Base-by-base conservation (phyloP, 2,888 invertebrate genomes). In the Orthosia incerta region DNA sequence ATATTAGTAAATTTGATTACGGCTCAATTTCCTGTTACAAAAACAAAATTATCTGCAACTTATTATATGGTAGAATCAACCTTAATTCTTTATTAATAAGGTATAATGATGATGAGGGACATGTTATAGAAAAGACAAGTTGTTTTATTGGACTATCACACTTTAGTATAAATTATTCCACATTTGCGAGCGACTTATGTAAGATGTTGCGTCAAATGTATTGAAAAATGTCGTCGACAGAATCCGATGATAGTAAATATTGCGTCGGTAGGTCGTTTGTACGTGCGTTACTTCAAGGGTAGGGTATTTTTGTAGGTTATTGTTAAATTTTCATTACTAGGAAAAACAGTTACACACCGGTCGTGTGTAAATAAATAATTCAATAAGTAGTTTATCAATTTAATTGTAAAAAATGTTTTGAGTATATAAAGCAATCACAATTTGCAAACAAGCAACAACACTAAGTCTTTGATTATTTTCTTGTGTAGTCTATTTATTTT, bases 1-100 rank as follows among this genome's bases (percentile, higher is more conserved):
- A 69, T 72, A 76, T 73, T 79, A 71, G 79, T 72, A 72, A 82
- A 79, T 76, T 82, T 76, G 65, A 75, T 79, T 82, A 79, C 71
- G 23, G 56, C n/a, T 79, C 66, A 71, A 79, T 82, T 85, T 84
- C 80, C 76, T 73, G 65, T 70, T 63, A 48, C 51, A 57, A 55
- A 70, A 46, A 62, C 68, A 31, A 76, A 65, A 71, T 64, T 48
- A 71, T 61, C 9, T 26, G 18, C 75, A 45, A 68, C 60, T 53
- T 48, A 16, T 55, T 23, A 69, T 68, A 48, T 18, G n/a, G 51
- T 18, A 73, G 67, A 74, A 16, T 63, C 48, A 70, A 76, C 78
- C 51, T 64, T 82, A 74, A 60, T 46, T 2, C 55, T 48, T 12
- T 18, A 9, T n/a, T 31, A 66, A 76, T 76, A 76, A 62, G 56